phyloP scores from a whole-genome alignment of 2,113 vertebrate genomes.

The Thymallus thymallus region DNA sequence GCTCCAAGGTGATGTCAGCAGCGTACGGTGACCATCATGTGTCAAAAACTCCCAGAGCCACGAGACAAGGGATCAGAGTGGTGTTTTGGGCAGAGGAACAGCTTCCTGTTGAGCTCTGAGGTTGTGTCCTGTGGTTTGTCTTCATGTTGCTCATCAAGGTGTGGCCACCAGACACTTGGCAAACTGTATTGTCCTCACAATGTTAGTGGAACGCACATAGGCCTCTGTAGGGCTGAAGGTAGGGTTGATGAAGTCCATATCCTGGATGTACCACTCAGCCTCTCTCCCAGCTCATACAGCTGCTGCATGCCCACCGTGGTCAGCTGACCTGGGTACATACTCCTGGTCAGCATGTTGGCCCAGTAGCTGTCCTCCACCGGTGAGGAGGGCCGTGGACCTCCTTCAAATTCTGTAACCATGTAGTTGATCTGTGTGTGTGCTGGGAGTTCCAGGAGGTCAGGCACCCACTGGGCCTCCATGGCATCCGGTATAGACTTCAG shows the following conservation, averaged over 20 bases:
- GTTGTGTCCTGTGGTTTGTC: conserved; percentile 55
- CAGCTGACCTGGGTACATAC: conserved; percentile 85
- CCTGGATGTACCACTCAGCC: conserved; percentile 82
- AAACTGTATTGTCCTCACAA: conserved; percentile 90
- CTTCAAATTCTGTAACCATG: conserved; percentile 79
- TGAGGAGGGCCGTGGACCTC: conserved; percentile 81
- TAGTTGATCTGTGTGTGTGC: conserved; percentile 81
- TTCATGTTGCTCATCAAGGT: conserved; percentile 77
- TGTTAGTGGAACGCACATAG: conserved; percentile 90
- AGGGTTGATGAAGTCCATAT: conserved; percentile 79
- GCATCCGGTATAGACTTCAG: conserved; percentile 80
- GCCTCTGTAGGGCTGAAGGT: conserved; percentile 81
- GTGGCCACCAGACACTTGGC: conserved; percentile 83
- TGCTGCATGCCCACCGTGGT: conserved; percentile 91
- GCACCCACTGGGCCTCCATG: conserved; percentile 83
- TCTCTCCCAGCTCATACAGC: conserved; percentile 84
- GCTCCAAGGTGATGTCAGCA: conserved; percentile 83
- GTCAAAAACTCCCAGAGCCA: conserved; percentile 87
- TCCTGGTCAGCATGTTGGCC: conserved; percentile 61
- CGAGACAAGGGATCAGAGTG: conserved; percentile 84
- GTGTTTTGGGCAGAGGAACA: conserved; percentile 84
- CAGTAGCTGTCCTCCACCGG: conserved; percentile 76
- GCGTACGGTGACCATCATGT: conserved; percentile 87
- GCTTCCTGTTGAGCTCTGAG: conserved; percentile 76
- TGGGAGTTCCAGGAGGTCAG: conserved; percentile 79